Evolutionary conservation across 2,888 invertebrate genomes (phyloP).

Genomic region (Ernsta delagoae): DNA sequence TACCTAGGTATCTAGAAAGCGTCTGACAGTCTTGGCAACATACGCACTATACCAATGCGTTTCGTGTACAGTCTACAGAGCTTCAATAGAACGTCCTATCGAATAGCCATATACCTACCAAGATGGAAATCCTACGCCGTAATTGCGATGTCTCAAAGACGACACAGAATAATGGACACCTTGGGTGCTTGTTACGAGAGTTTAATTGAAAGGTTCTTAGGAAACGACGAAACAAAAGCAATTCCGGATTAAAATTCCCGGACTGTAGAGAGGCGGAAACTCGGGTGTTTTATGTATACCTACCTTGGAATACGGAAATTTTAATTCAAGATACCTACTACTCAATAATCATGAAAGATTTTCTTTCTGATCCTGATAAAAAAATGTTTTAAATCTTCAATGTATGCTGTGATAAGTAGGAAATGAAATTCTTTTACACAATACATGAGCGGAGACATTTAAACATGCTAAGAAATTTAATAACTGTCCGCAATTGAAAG

Average conservation of each 20-base stretch:
- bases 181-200: conserved; percentile 34
- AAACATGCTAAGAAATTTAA: too few relatives aligned
- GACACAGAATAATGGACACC: conserved; percentile 34
- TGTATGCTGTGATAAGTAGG: not conserved
- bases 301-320: conserved; percentile 29
- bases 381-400: not conserved
- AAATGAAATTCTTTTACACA: too few relatives aligned
- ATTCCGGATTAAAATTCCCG: conserved; percentile 32
- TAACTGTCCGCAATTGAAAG: too few relatives aligned
- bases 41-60: conserved; percentile 29
- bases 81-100: conserved; percentile 31
- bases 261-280: conserved; percentile 16
- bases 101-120: conserved; percentile 16
- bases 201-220: conserved; percentile 37
- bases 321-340: not conserved
- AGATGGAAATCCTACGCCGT: conserved; percentile 28
- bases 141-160: conserved; percentile 38
- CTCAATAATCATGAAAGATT: conserved; percentile 18
- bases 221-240: conserved; percentile 37
- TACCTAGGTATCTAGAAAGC: not conserved
- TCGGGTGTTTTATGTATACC: conserved; percentile 26
- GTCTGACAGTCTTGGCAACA: conserved; percentile 4
- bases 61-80: conserved; percentile 22
- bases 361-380: not conserved
- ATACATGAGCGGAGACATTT: too few relatives aligned